Conservation (phyloP, 1,140 invertebrate species). For the Drosophila nebulosa region DNA sequence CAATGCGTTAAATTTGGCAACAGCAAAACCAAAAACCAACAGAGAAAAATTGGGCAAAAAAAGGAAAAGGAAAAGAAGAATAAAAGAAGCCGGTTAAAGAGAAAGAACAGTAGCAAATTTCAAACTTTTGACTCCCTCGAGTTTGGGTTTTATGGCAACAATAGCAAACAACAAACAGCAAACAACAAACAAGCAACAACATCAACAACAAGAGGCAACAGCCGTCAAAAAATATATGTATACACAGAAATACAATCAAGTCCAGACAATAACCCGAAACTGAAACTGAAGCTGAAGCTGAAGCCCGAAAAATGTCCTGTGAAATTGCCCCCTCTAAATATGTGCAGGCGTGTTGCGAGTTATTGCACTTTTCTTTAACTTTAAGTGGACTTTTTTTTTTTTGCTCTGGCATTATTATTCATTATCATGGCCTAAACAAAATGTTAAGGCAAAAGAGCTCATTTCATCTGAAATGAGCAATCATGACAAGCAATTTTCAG, state of each 20-base stretch:
- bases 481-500: constrained; percentile 1
- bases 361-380: background rate
- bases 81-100: background rate
- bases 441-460: background rate
- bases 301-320: background rate
- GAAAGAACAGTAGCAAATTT: background rate
- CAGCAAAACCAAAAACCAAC: background rate
- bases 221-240: constrained; percentile 19
- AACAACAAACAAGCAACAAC: constrained; percentile 24
- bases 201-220: background rate
- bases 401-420: background rate
- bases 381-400: background rate
- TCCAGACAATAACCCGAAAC: background rate
- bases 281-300: background rate
- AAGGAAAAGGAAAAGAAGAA: background rate
- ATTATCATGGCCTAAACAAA: background rate
- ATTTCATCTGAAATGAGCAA: background rate
- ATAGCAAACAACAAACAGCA: constrained; percentile 23
- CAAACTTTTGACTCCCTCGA: constrained; percentile 13
- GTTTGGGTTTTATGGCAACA: constrained; percentile 4
- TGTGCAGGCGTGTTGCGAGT: background rate
- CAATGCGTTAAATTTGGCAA: background rate
- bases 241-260: background rate
- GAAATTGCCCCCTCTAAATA: background rate
- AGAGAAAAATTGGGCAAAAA: background rate